A percentile compares a stretch with the other conserved stretches of the same genome.
Evolutionary conservation across 2,113 vertebrate genomes (phyloP).

Genomic region (Illadopsis cleaveri): DNA sequence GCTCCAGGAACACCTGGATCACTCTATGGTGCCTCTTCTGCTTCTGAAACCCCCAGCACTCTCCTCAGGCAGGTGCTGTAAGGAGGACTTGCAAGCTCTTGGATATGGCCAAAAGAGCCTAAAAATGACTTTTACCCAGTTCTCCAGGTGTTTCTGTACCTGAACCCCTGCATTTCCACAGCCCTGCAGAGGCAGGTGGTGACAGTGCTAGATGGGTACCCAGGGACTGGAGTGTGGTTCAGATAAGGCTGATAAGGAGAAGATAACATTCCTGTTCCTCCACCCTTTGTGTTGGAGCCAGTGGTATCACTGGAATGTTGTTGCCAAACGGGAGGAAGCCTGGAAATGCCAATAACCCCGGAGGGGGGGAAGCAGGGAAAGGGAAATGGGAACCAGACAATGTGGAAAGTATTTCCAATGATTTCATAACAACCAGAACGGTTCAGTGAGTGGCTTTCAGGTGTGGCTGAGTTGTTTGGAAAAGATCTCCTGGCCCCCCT

Average conservation of each 20-base stretch:
- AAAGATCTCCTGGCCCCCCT: background rate
- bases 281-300: background rate
- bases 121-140: background rate
- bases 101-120: background rate
- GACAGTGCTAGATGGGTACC: background rate
- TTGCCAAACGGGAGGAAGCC: background rate
- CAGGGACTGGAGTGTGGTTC: fast-evolving
- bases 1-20: background rate
- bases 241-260: background rate
- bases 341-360: background rate
- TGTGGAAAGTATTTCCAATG: constrained; percentile 28
- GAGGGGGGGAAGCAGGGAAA: background rate
- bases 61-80: background rate
- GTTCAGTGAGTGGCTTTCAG: background rate
- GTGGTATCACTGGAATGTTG: background rate
- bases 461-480: background rate
- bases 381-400: background rate
- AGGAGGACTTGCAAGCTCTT: background rate
- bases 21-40: fast-evolving
- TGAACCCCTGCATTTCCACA: background rate
- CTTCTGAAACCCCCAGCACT: background rate
- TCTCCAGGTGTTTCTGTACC: background rate
- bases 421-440: background rate
- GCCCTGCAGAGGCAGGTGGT: background rate
- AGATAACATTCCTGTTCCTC: background rate